Evolutionary conservation across 2,113 vertebrate genomes (phyloP).

Genomic region (Scalopus aquaticus): DNA sequence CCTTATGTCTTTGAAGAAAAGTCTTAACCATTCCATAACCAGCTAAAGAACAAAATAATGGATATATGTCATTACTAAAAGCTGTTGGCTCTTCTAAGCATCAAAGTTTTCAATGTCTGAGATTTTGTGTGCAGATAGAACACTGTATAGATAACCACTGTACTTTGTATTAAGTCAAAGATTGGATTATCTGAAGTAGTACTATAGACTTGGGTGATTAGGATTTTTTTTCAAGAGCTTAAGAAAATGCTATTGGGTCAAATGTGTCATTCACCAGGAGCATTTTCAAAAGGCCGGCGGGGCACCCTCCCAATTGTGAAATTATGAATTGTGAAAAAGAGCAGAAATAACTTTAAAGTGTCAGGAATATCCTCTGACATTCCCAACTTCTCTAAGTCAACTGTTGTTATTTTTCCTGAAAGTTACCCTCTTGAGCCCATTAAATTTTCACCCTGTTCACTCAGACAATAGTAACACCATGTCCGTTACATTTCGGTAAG

Average conservation of each 20-base stretch:
- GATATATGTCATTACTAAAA: background rate
- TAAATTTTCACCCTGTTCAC: background rate
- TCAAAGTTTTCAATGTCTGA: background rate
- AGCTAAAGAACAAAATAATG: background rate
- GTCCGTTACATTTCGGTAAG: background rate
- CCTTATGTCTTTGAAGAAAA: background rate
- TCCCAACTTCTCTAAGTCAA: background rate
- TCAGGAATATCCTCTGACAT: background rate
- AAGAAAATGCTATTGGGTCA: background rate
- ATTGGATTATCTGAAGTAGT: background rate
- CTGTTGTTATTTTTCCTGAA: background rate
- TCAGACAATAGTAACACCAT: background rate
- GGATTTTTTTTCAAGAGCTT: background rate
- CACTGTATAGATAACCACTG: background rate
- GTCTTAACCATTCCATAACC: background rate
- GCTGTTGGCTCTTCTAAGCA: background rate
- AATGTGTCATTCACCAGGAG: background rate
- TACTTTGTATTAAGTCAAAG: background rate
- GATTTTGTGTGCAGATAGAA: background rate
- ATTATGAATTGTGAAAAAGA: background rate
- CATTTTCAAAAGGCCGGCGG: background rate
- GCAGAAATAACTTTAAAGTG: background rate
- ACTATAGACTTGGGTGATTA: background rate
- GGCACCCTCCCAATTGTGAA: background rate
- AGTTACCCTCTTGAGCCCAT: background rate